A percentile compares a stretch with the other conserved stretches of the same genome.
These are phyloP conservation scores for Psittacula cyanocephala DNA, from an alignment of 2,113 vertebrate genomes.

Conservation along the genomic window DNA sequence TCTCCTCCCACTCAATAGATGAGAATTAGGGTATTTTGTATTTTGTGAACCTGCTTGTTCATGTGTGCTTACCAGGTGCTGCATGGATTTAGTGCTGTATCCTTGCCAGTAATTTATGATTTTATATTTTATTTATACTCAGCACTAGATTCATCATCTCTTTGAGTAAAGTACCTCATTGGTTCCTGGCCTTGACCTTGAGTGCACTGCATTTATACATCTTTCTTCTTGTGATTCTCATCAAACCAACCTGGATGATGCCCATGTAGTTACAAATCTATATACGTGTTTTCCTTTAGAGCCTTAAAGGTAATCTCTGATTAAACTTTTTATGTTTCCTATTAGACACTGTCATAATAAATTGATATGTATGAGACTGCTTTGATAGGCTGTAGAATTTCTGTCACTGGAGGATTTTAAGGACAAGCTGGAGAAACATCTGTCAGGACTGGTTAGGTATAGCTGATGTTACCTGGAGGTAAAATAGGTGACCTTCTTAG, in stretches of 20 bases:
- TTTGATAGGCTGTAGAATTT: neutral
- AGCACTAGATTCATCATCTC: neutral
- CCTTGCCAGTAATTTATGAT: neutral
- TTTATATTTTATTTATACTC: neutral
- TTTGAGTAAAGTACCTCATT: neutral
- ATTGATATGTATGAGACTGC: neutral
- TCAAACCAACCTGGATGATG: neutral
- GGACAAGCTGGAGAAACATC: constrained; percentile 10
- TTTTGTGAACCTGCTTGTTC: neutral
- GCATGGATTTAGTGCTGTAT: neutral
- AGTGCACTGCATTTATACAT: neutral
- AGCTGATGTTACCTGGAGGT: neutral
- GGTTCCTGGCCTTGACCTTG: neutral
- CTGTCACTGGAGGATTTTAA: neutral
- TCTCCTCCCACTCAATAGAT: neutral
- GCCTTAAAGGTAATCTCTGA: neutral
- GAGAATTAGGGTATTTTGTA: neutral
- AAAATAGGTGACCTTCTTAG: constrained; percentile 33
- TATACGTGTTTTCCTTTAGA: neutral
- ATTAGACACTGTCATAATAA: neutral
- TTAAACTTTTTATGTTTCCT: neutral
- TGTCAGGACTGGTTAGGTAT: constrained; percentile 18
- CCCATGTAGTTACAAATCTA: neutral
- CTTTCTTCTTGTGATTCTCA: neutral
- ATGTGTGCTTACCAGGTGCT: neutral